These are phyloP conservation scores for Petromus typicus DNA, from an alignment of 2,113 vertebrate genomes.

Conservation along the genomic window DNA sequence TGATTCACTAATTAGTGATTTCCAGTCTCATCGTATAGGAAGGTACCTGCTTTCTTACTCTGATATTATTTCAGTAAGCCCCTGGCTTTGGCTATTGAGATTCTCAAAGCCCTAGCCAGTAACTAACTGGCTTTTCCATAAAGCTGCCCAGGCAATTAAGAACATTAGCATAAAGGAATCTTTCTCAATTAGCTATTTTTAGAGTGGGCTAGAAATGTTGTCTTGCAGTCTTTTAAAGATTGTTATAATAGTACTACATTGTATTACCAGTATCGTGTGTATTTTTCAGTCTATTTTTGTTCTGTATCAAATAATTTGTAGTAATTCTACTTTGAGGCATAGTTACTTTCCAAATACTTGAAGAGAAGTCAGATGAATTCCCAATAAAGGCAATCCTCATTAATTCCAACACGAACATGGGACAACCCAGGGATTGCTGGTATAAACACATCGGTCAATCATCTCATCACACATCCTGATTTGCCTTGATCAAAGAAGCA, in stretches of 20 bases:
- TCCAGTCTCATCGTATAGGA: slow-evolving; percentile 33
- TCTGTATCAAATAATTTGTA: slow-evolving; percentile 54
- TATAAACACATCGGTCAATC: slow-evolving; percentile 35
- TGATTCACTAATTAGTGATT: slow-evolving; percentile 77
- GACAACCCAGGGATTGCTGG: not conserved
- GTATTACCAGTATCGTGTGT: not conserved
- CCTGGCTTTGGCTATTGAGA: slow-evolving; percentile 61
- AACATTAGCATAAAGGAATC: slow-evolving; percentile 62
- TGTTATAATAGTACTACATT: slow-evolving; percentile 47
- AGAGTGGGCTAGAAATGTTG: slow-evolving; percentile 50
- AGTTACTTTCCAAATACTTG: slow-evolving; percentile 57
- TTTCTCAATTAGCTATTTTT: slow-evolving; percentile 72
- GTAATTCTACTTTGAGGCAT: slow-evolving; percentile 57
- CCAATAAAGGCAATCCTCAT: slow-evolving; percentile 27
- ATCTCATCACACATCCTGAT: slow-evolving; percentile 67
- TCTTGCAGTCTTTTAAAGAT: slow-evolving; percentile 19
- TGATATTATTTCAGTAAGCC: slow-evolving; percentile 38
- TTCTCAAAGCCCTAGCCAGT: slow-evolving; percentile 70
- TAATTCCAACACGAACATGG: not conserved
- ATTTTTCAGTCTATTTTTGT: slow-evolving; percentile 72
- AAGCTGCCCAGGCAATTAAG: slow-evolving; percentile 68
- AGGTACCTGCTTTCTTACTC: slow-evolving; percentile 46
- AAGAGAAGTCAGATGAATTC: slow-evolving; percentile 56
- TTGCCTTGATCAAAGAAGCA: slow-evolving; percentile 82
- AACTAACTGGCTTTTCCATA: slow-evolving; percentile 59